Conservation (phyloP, 37 sponge, comb jelly and placozoan genomes). For the Aplysina aerophoba region DNA sequence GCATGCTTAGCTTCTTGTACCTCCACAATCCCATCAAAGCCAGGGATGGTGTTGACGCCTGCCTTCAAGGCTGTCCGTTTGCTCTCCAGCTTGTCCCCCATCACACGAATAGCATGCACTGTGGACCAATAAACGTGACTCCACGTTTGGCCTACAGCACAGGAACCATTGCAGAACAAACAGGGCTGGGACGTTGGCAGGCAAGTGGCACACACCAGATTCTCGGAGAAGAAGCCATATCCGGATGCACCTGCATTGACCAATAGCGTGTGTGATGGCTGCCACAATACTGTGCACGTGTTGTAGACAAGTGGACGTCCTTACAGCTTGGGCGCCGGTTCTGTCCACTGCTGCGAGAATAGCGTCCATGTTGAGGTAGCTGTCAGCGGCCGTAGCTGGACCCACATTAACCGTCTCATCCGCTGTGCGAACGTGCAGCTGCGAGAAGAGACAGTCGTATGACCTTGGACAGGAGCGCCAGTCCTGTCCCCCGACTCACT, state of each 20-base stretch:
- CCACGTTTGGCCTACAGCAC: slow-evolving; percentile 43
- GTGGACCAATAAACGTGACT: slow-evolving; percentile 93
- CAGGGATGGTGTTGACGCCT: slow-evolving; percentile 93
- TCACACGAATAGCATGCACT: slow-evolving; percentile 85
- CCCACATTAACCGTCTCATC: slow-evolving; percentile 96
- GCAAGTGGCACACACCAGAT: slow-evolving; percentile 52
- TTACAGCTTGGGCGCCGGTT: slow-evolving; percentile 95
- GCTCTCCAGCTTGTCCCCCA: slow-evolving; percentile 98
- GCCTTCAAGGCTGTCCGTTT: slow-evolving; percentile 88
- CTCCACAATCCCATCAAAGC: slow-evolving; percentile 94
- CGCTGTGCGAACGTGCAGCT: slow-evolving; percentile 93
- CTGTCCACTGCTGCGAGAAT: slow-evolving; percentile 77
- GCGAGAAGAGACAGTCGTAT: not conserved
- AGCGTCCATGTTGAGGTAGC: slow-evolving; percentile 97
- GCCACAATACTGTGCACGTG: not conserved
- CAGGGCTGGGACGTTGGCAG: not conserved
- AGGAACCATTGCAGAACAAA: not conserved
- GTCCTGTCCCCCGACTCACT: slow-evolving; percentile 45
- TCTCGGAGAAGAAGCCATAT: slow-evolving; percentile 80
- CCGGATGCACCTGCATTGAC: slow-evolving; percentile 89
- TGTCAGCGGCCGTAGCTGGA: slow-evolving; percentile 80
- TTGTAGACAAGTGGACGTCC: no score
- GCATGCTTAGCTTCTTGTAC: slow-evolving; percentile 29
- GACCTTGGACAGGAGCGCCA: no score
- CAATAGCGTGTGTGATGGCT: not conserved